Conservation (phyloP, 2,113 vertebrate species). For the Capra hircus region DNA sequence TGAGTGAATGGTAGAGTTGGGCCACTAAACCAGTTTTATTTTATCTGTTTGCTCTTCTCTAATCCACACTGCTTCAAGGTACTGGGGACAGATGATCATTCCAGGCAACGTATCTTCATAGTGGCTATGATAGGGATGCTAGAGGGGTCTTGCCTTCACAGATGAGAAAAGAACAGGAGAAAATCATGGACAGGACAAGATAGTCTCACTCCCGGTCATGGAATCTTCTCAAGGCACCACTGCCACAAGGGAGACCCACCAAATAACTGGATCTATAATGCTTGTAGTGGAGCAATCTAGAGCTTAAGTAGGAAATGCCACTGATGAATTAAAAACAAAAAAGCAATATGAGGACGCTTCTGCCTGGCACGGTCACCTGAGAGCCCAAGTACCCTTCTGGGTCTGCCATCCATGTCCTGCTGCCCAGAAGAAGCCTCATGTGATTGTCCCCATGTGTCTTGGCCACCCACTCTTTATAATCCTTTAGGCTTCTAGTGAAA, state of each 20-base stretch:
- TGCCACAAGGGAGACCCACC: background rate
- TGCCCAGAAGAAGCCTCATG: too few species aligned
- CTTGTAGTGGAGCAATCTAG: background rate
- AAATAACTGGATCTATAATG: background rate
- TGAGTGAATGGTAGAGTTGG: too few species aligned
- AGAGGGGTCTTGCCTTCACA: background rate
- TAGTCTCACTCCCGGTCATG: background rate
- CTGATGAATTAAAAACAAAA: background rate
- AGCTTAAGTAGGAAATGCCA: background rate
- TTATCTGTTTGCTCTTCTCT: background rate
- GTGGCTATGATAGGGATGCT: background rate
- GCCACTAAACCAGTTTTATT: background rate
- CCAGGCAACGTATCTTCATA: background rate
- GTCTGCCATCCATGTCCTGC: background rate
- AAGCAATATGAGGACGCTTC: background rate
- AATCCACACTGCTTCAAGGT: background rate
- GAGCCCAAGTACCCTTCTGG: background rate
- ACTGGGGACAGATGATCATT: background rate
- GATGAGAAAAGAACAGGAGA: background rate
- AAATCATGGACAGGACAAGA: background rate
- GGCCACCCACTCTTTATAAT: background rate
- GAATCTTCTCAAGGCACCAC: background rate
- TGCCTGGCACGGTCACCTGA: background rate
- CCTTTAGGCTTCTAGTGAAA: background rate
- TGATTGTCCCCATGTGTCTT: accelerated